Conservation (phyloP, 2,113 vertebrate species). For the Syrmaticus mikado region DNA sequence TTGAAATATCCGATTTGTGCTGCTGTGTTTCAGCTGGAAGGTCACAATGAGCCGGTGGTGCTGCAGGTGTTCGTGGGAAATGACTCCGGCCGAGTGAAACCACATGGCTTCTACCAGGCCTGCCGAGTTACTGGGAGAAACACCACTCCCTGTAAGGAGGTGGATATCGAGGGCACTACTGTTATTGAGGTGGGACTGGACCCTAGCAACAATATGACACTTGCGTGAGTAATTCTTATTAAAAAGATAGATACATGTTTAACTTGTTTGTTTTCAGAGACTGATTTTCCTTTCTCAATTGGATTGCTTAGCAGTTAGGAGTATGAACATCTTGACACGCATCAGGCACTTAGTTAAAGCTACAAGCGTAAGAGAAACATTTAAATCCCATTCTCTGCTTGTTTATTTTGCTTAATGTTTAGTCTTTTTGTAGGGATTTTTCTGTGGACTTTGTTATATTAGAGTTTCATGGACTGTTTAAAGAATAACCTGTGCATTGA, state of each 20-base stretch:
- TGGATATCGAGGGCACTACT: slow-evolving; percentile 95
- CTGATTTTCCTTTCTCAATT: rapidly evolving
- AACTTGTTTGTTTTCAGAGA: neutral
- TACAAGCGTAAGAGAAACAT: neutral
- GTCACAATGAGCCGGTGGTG: slow-evolving; percentile 92
- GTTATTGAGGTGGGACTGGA: slow-evolving; percentile 97
- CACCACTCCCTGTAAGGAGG: slow-evolving; percentile 97
- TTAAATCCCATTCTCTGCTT: neutral
- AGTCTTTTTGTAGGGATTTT: neutral
- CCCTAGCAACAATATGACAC: slow-evolving; percentile 93
- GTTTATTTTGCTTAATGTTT: neutral
- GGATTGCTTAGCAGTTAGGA: neutral
- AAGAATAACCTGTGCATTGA: neutral
- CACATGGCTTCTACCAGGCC: slow-evolving; percentile 99
- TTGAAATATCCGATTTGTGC: neutral
- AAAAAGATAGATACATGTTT: rapidly evolving
- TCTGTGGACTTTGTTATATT: neutral
- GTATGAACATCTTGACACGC: neutral
- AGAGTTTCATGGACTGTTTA: neutral
- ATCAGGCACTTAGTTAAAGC: neutral
- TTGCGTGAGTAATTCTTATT: slow-evolving; percentile 85
- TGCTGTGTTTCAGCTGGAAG: slow-evolving; percentile 88
- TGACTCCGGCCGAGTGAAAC: slow-evolving; percentile 94
- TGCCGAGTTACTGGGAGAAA: slow-evolving; percentile 96
- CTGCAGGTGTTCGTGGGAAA: slow-evolving; percentile 97